phyloP scores from a whole-genome alignment of 2,113 vertebrate species.

The Peromyscus leucopus region DNA sequence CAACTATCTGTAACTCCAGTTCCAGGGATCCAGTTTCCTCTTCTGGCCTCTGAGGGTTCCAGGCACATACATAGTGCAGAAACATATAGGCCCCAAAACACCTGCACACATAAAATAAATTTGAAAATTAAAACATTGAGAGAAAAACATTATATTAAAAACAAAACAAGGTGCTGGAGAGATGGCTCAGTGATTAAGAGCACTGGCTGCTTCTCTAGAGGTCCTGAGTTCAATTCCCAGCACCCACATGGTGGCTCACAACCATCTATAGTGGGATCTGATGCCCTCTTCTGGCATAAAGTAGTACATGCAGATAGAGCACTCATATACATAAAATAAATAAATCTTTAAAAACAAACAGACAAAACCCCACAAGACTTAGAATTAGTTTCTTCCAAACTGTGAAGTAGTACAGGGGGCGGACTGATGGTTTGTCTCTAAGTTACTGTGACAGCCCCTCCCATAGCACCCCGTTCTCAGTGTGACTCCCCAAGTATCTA shows the following conservation, averaged over 20 bases:
- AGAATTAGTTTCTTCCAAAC: constrained; percentile 28
- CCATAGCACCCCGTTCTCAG: neutral
- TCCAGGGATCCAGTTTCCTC: neutral
- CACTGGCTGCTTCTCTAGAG: neutral
- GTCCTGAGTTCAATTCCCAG: neutral
- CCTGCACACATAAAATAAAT: neutral
- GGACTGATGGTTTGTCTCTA: neutral
- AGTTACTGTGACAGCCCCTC: neutral
- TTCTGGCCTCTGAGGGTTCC: neutral
- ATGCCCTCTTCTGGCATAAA: neutral
- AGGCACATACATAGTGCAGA: neutral
- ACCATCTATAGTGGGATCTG: neutral
- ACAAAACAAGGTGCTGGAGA: neutral
- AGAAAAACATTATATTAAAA: constrained; percentile 3
- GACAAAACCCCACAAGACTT: constrained; percentile 11
- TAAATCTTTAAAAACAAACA: neutral
- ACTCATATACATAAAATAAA: neutral
- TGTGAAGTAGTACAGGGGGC: neutral
- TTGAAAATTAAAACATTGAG: constrained; percentile 18
- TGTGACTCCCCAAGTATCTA: neutral
- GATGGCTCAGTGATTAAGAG: neutral
- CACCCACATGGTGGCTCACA: neutral
- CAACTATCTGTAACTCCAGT: neutral
- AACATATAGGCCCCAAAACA: neutral
- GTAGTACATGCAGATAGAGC: neutral